Percentiles rank a stretch among this genome's conserved stretches.
Evolutionary conservation across 2,888 invertebrate genomes (phyloP).

Genomic region (Metacarcinus magister): DNA sequence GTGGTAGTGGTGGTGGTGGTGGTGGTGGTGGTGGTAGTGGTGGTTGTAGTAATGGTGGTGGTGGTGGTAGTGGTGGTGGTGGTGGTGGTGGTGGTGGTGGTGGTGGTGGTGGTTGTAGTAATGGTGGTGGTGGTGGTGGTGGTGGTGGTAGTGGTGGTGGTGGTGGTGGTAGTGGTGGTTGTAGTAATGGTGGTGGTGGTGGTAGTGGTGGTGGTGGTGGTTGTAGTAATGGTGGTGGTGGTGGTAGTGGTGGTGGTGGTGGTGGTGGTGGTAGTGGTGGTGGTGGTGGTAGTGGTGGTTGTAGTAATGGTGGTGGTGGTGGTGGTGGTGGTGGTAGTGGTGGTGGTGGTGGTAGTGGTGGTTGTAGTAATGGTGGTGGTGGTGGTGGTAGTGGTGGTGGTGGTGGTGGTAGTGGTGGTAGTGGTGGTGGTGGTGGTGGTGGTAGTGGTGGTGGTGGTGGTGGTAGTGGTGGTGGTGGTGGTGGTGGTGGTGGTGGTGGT

Average conservation of each 20-base stretch:
- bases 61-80: not conserved
- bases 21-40: too few species aligned
- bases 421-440: not conserved
- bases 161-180: too few species aligned
- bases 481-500: slow-evolving; percentile 8
- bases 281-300: not conserved
- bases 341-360: not conserved
- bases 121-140: not conserved
- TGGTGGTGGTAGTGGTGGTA: not conserved
- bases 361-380: not conserved
- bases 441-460: not conserved
- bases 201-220: not conserved
- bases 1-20: not conserved
- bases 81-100: not conserved
- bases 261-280: not conserved
- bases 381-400: not conserved
- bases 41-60: too few species aligned
- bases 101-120: too few species aligned
- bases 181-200: not conserved
- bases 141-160: not conserved
- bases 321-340: not conserved
- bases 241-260: not conserved
- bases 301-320: not conserved
- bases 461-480: not conserved
- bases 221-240: not conserved